Conservation (phyloP, 2,888 invertebrate species). For the Plebejus argus region DNA sequence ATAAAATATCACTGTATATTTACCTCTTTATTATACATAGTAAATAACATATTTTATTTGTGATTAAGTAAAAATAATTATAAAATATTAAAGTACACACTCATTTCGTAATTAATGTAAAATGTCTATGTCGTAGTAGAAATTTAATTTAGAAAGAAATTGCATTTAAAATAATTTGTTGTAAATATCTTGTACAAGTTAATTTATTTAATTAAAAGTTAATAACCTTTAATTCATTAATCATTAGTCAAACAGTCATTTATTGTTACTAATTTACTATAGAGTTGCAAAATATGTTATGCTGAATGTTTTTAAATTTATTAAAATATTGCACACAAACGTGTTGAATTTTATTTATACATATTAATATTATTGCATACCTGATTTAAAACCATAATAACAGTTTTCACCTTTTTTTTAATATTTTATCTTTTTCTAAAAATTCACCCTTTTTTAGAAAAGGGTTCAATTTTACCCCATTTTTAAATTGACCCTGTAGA, state of each 20-base stretch:
- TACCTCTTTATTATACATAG: background rate
- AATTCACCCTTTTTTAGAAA: no score
- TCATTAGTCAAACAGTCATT: background rate
- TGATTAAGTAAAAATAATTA: background rate
- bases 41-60: background rate
- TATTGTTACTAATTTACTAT: background rate
- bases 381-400: no score
- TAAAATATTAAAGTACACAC: background rate
- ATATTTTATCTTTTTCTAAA: no score
- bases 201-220: background rate
- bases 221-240: background rate
- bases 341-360: background rate
- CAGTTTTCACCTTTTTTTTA: no score
- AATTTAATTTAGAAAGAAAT: background rate
- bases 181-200: background rate
- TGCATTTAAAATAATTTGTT: background rate
- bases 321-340: constrained; percentile 44
- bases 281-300: constrained; percentile 28
- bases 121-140: background rate
- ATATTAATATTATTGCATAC: no score
- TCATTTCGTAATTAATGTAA: background rate
- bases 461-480: no score
- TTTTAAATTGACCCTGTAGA: no score
- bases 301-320: constrained; percentile 48
- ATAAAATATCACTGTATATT: constrained; percentile 1